Base-by-base conservation (phyloP, 1,140 invertebrate genomes). In the Tetragnatha versicolor region DNA sequence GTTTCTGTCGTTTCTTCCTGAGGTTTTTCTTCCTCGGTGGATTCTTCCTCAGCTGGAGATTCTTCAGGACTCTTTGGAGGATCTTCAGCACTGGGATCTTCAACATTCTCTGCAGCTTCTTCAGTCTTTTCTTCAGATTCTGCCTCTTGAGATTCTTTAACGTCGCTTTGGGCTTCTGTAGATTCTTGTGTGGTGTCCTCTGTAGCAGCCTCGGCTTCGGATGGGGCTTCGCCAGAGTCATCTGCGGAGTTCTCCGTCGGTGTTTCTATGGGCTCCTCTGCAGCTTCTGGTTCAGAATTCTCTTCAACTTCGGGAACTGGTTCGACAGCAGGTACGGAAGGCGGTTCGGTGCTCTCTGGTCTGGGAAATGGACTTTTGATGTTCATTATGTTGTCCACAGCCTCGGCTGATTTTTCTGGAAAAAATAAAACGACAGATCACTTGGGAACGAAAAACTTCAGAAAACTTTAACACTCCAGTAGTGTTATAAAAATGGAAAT, bases 371-470 rank as follows among this genome's bases (percentile, higher is more conserved):
- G 37, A 29, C 29, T 20, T 47, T 45, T 66, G 0, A 25, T 42
- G 20, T 42, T 66, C 12, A 47, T 29, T 20, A 66, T 42, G 10
- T 45, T 47, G 31, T 66, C 42, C 1, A 66, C 25, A 7, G 63
- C 63, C 7, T 39, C 42, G 3, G 63, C 42, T n/a, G 63, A 66
- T 33, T 66, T 66, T 66, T 66, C 63, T 66, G 14, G 6, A 45
- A 66, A 66, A 14, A n/a, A 42, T n/a, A n/a, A n/a, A n/a, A n/a
- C n/a, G n/a, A n/a, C n/a, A n/a, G n/a, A n/a, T n/a, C n/a, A n/a
- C n/a, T n/a, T n/a, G n/a, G n/a, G n/a, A n/a, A n/a, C n/a, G n/a
- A n/a, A n/a, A n/a, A n/a, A n/a, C n/a, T n/a, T n/a, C n/a, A n/a
- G n/a, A n/a, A n/a, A n/a, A n/a, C n/a, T n/a, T n/a, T n/a, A n/a